Conservation (phyloP, 2,797 vertebrate genomes). For the Pteropus rufus region DNA sequence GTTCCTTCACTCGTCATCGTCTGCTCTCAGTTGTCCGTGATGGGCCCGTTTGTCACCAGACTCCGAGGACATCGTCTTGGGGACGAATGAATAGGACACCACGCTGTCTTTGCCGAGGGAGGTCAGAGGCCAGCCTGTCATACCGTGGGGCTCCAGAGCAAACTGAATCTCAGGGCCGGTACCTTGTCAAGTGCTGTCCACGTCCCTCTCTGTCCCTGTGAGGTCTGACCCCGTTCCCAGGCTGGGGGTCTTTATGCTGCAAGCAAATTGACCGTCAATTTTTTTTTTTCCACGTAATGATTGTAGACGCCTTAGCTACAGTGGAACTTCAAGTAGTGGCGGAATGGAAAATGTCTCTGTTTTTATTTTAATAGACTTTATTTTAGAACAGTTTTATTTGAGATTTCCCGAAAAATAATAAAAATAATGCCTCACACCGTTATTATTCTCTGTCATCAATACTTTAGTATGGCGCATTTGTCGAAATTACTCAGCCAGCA, state of each 20-base stretch:
- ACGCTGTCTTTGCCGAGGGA: rapidly evolving
- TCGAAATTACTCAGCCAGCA: too few species aligned
- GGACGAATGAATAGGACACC: rapidly evolving
- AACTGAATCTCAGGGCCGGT: rapidly evolving
- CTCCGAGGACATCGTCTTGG: rapidly evolving
- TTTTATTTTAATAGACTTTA: not conserved
- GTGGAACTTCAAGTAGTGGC: not conserved
- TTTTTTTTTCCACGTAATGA: not conserved
- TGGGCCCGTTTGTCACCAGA: not conserved
- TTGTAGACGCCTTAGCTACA: not conserved
- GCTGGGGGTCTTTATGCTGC: rapidly evolving
- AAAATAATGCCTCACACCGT: not conserved
- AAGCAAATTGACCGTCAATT: not conserved
- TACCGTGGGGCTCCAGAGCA: not conserved
- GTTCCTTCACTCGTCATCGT: not conserved
- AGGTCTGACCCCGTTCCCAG: rapidly evolving
- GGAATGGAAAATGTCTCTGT: not conserved
- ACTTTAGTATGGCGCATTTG: rapidly evolving
- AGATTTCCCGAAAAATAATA: not conserved
- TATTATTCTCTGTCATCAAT: not conserved
- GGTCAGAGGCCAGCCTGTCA: too few species aligned
- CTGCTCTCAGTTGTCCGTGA: not conserved
- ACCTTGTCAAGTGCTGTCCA: rapidly evolving
- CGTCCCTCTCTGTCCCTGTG: rapidly evolving
- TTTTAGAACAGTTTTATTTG: not conserved